phyloP scores from a whole-genome alignment of 2,113 vertebrate species.

The Strigops habroptila region DNA sequence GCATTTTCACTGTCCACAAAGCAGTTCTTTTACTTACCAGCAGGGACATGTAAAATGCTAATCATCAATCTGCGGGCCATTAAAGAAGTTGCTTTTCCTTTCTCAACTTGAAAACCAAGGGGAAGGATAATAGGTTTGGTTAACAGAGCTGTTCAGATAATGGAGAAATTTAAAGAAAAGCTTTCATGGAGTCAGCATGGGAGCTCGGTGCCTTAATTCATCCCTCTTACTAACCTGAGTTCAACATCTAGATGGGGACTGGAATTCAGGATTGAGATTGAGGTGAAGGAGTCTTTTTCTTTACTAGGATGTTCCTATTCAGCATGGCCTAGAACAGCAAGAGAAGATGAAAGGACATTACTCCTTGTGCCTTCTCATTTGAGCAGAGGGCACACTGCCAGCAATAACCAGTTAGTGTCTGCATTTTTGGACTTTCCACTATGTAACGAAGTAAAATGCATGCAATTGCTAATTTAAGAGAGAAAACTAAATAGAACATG shows the following conservation, averaged over 20 bases:
- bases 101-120: slow-evolving; percentile 78
- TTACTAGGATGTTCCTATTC: not conserved
- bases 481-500: not conserved
- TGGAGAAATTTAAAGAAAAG: slow-evolving; percentile 67
- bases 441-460: not conserved
- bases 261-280: not conserved
- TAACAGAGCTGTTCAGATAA: slow-evolving; percentile 78
- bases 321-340: not conserved
- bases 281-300: not conserved
- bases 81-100: slow-evolving; percentile 79
- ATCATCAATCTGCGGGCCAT: slow-evolving; percentile 81
- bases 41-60: slow-evolving; percentile 82
- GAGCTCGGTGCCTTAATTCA: slow-evolving; percentile 60
- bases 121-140: slow-evolving; percentile 80
- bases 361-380: not conserved
- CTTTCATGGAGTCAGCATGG: slow-evolving; percentile 68
- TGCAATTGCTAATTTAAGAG: not conserved
- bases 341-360: not conserved
- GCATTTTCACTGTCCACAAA: slow-evolving; percentile 79
- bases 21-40: slow-evolving; percentile 78
- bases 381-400: not conserved
- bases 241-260: slow-evolving; percentile 13
- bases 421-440: not conserved
- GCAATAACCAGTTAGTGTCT: not conserved
- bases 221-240: slow-evolving; percentile 54